Conservation (phyloP, 2,888 invertebrate species). For the Sesamia inferens region DNA sequence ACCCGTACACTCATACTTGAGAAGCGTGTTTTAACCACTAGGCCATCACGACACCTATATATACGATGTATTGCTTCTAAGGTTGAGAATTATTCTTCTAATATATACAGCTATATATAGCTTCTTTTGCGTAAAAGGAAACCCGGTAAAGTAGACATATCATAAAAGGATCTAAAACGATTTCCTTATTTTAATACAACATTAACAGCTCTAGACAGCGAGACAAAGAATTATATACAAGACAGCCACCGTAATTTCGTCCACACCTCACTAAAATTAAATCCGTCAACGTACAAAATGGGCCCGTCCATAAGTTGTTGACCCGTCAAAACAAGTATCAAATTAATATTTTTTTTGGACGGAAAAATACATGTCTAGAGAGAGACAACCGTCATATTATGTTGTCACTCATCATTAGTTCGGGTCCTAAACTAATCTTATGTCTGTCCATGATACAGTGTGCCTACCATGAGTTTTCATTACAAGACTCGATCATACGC, state of each 20-base stretch:
- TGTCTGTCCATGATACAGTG: too few relatives aligned
- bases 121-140: conserved; percentile 47
- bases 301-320: neutral
- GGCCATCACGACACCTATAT: too few relatives aligned
- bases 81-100: conserved; percentile 28
- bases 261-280: neutral
- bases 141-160: conserved; percentile 29
- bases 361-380: neutral
- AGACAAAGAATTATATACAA: conserved; percentile 34
- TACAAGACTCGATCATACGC: too few relatives aligned
- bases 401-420: neutral
- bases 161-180: conserved; percentile 64
- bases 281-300: neutral
- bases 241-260: neutral
- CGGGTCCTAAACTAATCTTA: neutral
- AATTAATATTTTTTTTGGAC: neutral
- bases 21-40: too few relatives aligned
- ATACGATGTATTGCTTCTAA: too few relatives aligned
- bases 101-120: conserved; percentile 34
- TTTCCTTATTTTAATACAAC: conserved; percentile 67
- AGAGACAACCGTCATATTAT: neutral
- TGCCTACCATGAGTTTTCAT: too few relatives aligned
- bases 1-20: too few relatives aligned
- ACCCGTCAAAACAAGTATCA: neutral
- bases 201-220: conserved; percentile 52